Evolutionary conservation across 2,113 vertebrate genomes (phyloP).

Genomic region (Xiphophorus couchianus): DNA sequence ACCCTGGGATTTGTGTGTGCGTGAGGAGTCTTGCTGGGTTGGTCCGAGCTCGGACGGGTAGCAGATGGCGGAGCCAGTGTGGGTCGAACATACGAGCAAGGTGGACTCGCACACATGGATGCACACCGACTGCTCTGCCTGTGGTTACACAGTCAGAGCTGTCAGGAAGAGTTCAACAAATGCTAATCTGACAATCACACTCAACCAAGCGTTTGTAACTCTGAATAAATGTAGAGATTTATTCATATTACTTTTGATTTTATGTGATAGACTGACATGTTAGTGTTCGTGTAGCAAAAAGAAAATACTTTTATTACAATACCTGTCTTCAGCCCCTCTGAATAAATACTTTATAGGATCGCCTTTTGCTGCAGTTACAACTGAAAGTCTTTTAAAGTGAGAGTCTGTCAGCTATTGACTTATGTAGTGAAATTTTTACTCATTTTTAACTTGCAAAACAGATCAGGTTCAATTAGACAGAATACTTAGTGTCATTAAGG

Average conservation of each 20-base stretch:
- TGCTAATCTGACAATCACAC: constrained; percentile 33
- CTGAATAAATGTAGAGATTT: background rate
- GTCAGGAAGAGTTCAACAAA: constrained; percentile 39
- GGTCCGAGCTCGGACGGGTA: constrained; percentile 53
- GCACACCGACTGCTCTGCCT: constrained; percentile 39
- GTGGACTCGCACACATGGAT: constrained; percentile 58
- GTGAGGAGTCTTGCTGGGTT: constrained; percentile 51
- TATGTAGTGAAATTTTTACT: too few species aligned
- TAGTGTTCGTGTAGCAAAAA: too few species aligned
- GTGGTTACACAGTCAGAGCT: constrained; percentile 32
- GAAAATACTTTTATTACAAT: too few species aligned
- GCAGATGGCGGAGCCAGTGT: constrained; percentile 77
- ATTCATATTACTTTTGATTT: background rate
- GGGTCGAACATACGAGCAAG: constrained; percentile 48
- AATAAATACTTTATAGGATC: too few species aligned
- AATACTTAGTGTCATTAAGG: background rate
- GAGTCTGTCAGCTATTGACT: too few species aligned
- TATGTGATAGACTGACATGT: background rate
- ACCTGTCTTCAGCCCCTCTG: too few species aligned
- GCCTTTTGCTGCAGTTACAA: too few species aligned
- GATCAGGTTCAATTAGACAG: background rate
- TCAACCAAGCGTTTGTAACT: background rate
- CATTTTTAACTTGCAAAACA: too few species aligned
- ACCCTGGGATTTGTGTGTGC: constrained; percentile 42
- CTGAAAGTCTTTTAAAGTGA: too few species aligned